Evolutionary conservation across 1,140 invertebrate species (phyloP).

Genomic region (Coenobita brevimanus): DNA sequence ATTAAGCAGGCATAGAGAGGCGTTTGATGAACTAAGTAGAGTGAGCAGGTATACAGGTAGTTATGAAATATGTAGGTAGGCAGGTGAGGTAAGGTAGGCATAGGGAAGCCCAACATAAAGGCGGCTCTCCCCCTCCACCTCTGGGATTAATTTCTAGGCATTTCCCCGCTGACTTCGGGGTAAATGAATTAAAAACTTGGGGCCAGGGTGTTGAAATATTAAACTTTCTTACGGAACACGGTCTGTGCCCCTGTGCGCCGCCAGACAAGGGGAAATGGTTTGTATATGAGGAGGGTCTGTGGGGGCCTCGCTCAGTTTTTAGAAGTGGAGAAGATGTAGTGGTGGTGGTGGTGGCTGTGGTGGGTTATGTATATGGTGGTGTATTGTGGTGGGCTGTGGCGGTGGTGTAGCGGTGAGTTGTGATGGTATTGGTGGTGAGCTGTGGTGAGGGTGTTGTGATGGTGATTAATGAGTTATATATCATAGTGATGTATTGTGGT

Average conservation of each 20-base stretch:
- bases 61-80: no score
- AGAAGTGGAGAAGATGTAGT: no score
- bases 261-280: not conserved
- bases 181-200: slow-evolving; percentile 52
- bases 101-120: no score
- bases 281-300: not conserved
- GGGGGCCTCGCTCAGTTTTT: not conserved
- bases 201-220: slow-evolving; percentile 46
- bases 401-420: not conserved
- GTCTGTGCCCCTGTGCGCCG: no score
- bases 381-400: no score
- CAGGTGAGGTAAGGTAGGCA: no score
- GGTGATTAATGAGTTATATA: not conserved
- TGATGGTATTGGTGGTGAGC: not conserved
- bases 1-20: no score
- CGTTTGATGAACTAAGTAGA: no score
- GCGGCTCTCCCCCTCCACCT: slow-evolving; percentile 33
- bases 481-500: not conserved
- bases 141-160: slow-evolving; percentile 33
- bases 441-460: not conserved
- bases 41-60: no score
- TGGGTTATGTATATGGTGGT: not conserved
- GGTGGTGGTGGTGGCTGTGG: not conserved
- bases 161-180: slow-evolving; percentile 26
- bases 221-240: slow-evolving; percentile 43